Base-by-base conservation (phyloP, 2,888 invertebrate genomes). In the Cheilosia impressa region DNA sequence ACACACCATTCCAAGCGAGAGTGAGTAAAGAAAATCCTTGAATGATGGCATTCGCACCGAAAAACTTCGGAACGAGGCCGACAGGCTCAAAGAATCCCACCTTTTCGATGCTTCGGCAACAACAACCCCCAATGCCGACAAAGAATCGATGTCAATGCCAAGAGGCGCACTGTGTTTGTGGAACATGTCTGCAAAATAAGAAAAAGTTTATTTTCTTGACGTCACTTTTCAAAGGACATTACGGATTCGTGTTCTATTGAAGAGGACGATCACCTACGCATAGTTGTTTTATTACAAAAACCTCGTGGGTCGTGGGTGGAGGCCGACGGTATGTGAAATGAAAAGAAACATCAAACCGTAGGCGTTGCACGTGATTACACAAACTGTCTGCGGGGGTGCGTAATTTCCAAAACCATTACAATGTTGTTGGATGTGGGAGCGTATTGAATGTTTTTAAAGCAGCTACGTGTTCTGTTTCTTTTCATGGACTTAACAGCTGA, bases 81-180 rank as follows among this genome's bases (percentile, higher is more conserved):
- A 69, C 53, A 63, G 47, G 62, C 62, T 78, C 65, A 75, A 75
- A 65, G 65, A 75, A 55, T 63, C 41, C 58, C 60, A 41, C 68
- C 52, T 63, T 6, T 47, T 77, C 45, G 19, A 53, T 53, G 43
- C n/a, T 38, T 17, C 52, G 27, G 41, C 72, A 52, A 19, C 52
- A 43, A 34, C 41, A 22, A n/a, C 24, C 77, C 45, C 55, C 31
- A 58, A 43, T 15, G 24, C 31, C 47, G 60, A 45, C 60, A 62
- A 31, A 57, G 62, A 78, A 57, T 78, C 62, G 78, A 78, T 78
- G 78, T 71, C 78, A 78, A 78, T 71, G 78, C 63, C 78, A 78
- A 47, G 13, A 69, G 77, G 78, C 69, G 15, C 4, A 47, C 43
- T 60, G 43, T 45, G 45, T 34, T 43, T 68, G 47, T 6, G 22